A percentile compares a stretch with the other conserved stretches of the same genome.
These are phyloP conservation scores for Magallana nippona DNA, from an alignment of 2,888 invertebrate species.

Conservation along the genomic window DNA sequence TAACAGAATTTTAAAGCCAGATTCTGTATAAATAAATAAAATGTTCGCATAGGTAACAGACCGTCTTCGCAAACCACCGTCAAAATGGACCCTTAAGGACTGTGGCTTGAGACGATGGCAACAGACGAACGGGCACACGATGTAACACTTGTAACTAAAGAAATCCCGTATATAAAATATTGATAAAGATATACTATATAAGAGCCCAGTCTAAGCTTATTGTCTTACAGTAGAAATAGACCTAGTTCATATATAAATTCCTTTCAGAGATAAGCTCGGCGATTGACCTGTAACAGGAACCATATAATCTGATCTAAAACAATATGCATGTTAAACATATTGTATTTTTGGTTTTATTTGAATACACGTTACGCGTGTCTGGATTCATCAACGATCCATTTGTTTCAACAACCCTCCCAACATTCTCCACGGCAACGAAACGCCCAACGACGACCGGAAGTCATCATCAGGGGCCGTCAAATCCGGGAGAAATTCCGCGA, in stretches of 20 bases:
- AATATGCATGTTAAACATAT: background rate
- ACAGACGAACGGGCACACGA: no score
- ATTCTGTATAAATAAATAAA: no score
- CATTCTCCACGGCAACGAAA: background rate
- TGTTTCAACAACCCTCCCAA: background rate
- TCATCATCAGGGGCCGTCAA: background rate
- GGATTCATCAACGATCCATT: constrained; percentile 25
- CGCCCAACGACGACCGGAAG: background rate
- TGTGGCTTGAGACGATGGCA: no score
- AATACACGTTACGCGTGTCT: background rate
- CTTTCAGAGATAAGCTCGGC: background rate
- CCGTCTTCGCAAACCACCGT: no score
- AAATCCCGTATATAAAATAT: no score
- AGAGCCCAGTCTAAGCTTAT: no score
- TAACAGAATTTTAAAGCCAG: no score
- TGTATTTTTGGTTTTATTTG: background rate
- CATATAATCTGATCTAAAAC: background rate
- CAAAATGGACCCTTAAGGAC: no score
- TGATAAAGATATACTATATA: no score
- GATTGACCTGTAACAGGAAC: background rate
- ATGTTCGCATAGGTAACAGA: no score
- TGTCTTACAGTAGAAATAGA: background rate
- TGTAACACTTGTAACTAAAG: no score
- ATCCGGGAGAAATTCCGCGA: constrained; percentile 10
- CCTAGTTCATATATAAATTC: background rate